phyloP scores from a whole-genome alignment of 2,113 vertebrate genomes.

The Petroica traversi region DNA sequence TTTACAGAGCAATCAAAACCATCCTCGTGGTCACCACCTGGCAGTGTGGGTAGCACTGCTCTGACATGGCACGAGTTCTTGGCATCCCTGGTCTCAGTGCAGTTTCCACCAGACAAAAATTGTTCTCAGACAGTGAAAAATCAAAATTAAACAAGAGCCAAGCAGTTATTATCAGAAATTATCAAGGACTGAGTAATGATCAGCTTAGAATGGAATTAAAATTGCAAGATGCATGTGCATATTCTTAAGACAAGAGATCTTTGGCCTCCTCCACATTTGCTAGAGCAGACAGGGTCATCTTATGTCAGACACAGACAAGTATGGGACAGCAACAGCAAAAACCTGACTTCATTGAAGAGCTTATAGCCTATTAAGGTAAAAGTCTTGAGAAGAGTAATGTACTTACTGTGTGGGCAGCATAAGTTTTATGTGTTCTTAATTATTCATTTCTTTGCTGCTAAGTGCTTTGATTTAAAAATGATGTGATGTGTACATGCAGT shows the following conservation, averaged over 20 bases:
- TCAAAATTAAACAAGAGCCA: not conserved
- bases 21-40: not conserved
- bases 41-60: not conserved
- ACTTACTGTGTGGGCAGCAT: conserved; percentile 19
- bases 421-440: conserved; percentile 47
- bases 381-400: conserved; percentile 16
- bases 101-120: not conserved
- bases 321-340: not conserved
- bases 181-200: not conserved
- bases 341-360: not conserved
- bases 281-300: not conserved
- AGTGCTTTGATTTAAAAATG: conserved; percentile 51
- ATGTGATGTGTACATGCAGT: conserved; percentile 19
- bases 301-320: not conserved
- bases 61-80: not conserved
- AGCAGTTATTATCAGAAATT: not conserved
- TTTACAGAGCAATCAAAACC: not conserved
- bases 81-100: not conserved
- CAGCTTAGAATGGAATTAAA: not conserved
- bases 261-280: not conserved
- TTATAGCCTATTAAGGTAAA: not conserved
- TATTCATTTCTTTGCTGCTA: conserved; percentile 53
- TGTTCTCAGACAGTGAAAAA: not conserved
- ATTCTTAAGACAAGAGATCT: not conserved
- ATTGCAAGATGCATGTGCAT: not conserved